A percentile compares a stretch with the other conserved stretches of the same genome.
phyloP scores from a whole-genome alignment of 1,140 invertebrate genomes.

The Drosophila pandora region DNA sequence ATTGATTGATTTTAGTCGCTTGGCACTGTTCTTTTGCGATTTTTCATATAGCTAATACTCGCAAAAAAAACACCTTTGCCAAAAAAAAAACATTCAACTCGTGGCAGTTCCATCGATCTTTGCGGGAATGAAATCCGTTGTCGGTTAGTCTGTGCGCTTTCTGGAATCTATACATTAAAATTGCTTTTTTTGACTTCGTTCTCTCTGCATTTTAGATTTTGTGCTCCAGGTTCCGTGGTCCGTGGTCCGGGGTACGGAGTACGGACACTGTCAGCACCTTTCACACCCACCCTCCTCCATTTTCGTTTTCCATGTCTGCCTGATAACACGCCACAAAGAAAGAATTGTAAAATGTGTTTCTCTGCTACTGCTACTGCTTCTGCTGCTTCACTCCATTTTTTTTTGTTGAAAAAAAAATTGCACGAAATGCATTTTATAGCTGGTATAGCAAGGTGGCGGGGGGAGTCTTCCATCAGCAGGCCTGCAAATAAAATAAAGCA shows the following conservation, averaged over 20 bases:
- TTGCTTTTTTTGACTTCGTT: not conserved
- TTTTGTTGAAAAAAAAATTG: slow-evolving; percentile 42
- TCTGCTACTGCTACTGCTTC: slow-evolving; percentile 10
- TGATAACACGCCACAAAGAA: slow-evolving; percentile 66
- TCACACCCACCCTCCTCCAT: slow-evolving; percentile 7
- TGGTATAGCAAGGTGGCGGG: slow-evolving; percentile 25
- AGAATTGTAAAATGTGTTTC: slow-evolving; percentile 51
- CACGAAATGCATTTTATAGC: slow-evolving; percentile 67
- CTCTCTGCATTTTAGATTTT: too few species aligned
- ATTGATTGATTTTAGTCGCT: slow-evolving; percentile 22
- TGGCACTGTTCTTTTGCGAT: slow-evolving; percentile 58
- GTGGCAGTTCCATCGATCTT: slow-evolving; percentile 9
- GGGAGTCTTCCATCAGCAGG: slow-evolving; percentile 67
- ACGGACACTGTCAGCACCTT: slow-evolving; percentile 17
- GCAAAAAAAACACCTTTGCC: slow-evolving; percentile 46
- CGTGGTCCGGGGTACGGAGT: not conserved
- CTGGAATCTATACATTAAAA: slow-evolving; percentile 26
- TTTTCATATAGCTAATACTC: slow-evolving; percentile 79
- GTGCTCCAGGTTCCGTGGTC: slow-evolving; percentile 3
- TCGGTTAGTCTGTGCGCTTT: slow-evolving; percentile 26
- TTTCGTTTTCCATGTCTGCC: slow-evolving; percentile 16
- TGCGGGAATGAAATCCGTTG: slow-evolving; percentile 51
- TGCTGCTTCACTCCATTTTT: slow-evolving; percentile 22
- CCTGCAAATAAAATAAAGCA: slow-evolving; percentile 47
- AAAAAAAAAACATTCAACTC: slow-evolving; percentile 5